These are phyloP conservation scores for Molothrus aeneus DNA, from an alignment of 2,797 vertebrate species.

Conservation along the genomic window DNA sequence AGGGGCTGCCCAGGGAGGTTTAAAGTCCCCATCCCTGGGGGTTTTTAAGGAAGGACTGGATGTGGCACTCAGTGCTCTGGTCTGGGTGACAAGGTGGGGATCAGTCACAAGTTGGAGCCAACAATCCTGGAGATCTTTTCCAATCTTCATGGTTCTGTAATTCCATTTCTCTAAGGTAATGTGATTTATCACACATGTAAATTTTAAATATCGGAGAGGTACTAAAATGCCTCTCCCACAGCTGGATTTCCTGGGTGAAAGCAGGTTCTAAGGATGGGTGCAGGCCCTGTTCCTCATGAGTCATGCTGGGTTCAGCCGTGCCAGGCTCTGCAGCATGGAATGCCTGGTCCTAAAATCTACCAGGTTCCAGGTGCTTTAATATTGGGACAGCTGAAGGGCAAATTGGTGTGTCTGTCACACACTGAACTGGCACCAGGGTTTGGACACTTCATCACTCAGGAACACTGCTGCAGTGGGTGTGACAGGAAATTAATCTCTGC, in stretches of 20 bases:
- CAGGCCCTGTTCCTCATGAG: not conserved
- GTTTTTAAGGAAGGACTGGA: not conserved
- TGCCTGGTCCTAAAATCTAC: not conserved
- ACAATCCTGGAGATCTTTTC: not conserved
- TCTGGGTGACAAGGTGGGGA: not conserved
- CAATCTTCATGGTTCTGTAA: not conserved
- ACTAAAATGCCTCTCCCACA: not conserved
- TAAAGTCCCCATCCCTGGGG: not conserved
- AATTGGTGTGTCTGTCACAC: no score
- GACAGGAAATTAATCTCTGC: not conserved
- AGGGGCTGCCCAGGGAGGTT: not conserved
- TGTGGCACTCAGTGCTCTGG: not conserved
- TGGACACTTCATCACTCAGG: not conserved
- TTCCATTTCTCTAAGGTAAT: not conserved
- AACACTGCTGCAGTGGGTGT: not conserved
- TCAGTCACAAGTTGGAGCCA: not conserved
- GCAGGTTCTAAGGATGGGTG: not conserved
- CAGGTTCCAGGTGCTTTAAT: no score
- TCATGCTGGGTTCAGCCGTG: accelerated
- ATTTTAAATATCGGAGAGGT: not conserved
- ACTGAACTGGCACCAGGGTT: not conserved
- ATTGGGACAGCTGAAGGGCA: not conserved
- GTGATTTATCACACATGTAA: not conserved
- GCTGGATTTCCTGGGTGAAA: not conserved
- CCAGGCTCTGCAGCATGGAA: not conserved